Evolutionary conservation across 1,140 invertebrate species (phyloP).

Genomic region (Chlorops oryzae): DNA sequence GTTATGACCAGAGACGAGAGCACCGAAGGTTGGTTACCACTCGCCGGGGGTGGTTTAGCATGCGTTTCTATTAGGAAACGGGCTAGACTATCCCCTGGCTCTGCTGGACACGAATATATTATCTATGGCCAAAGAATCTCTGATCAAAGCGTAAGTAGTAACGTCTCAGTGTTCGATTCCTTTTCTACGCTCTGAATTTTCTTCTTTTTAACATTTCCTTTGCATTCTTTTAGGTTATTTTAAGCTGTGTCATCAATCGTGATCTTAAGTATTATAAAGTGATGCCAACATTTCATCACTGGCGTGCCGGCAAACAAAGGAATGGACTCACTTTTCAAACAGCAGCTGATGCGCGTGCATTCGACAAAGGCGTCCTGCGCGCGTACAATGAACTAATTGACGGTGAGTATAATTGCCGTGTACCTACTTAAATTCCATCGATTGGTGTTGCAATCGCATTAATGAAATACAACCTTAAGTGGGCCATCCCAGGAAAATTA

Average conservation of each 20-base stretch:
- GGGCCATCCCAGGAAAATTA: too few species aligned
- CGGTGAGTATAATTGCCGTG: constrained; percentile 65
- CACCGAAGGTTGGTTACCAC: constrained; percentile 90
- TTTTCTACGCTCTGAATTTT: constrained; percentile 16
- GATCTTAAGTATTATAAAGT: constrained; percentile 97
- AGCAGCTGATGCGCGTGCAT: constrained; percentile 86
- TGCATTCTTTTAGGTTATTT: constrained; percentile 63
- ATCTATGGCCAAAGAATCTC: constrained; percentile 87
- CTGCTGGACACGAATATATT: constrained; percentile 67
- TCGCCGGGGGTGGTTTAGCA: constrained; percentile 87
- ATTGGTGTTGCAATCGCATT: background rate
- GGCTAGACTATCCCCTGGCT: constrained; percentile 49
- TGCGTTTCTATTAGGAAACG: constrained; percentile 81
- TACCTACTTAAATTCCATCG: background rate
- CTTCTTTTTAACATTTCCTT: constrained; percentile 25
- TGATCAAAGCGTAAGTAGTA: constrained; percentile 72
- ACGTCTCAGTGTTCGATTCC: constrained; percentile 2
- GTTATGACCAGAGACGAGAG: constrained; percentile 97
- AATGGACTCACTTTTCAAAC: constrained; percentile 94
- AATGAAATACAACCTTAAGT: background rate
- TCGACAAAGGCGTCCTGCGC: constrained; percentile 84
- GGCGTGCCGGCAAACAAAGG: constrained; percentile 90
- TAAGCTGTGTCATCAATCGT: constrained; percentile 91
- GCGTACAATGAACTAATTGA: constrained; percentile 87
- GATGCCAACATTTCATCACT: constrained; percentile 97